Evolutionary conservation across 2,888 invertebrate species (phyloP).

Genomic region (Blomia tropicalis): DNA sequence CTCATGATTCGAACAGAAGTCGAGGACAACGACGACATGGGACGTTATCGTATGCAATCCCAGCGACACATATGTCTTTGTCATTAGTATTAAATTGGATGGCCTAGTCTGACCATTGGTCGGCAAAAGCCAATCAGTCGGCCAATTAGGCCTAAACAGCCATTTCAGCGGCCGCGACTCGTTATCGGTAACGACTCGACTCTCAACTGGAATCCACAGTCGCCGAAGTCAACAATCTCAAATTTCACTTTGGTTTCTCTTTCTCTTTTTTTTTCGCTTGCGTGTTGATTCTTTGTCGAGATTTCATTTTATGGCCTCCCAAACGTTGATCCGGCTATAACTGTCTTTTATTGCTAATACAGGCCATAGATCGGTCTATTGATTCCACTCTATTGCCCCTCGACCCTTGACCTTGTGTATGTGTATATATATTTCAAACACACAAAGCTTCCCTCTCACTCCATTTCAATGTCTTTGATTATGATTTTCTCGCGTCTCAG

Average conservation of each 20-base stretch:
- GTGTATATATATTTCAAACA: not conserved
- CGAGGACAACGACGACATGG: too few relatives aligned
- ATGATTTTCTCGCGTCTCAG: conserved; percentile 15
- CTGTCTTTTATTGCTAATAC: conserved; percentile 12
- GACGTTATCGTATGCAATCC: not conserved
- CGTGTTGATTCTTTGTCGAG: conserved; percentile 11
- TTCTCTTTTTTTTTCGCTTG: not conserved
- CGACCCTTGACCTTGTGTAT: not conserved
- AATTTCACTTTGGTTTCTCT: not conserved
- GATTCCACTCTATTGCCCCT: not conserved
- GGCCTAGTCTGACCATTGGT: not conserved
- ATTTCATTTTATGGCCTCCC: conserved; percentile 8
- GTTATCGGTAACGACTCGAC: too few relatives aligned
- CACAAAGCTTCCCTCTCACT: not conserved
- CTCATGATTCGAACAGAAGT: too few relatives aligned
- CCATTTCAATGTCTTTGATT: not conserved
- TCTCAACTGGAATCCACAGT: not conserved
- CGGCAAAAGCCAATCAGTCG: not conserved
- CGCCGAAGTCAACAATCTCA: too few relatives aligned
- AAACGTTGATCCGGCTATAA: not conserved
- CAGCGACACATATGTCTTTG: conserved; percentile 8
- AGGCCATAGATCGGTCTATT: conserved; percentile 7
- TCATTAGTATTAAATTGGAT: not conserved
- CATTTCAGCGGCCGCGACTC: not conserved
- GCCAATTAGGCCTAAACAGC: conserved; percentile 9